phyloP scores from a whole-genome alignment of 1,140 invertebrate genomes.

The Ceratina japonica region DNA sequence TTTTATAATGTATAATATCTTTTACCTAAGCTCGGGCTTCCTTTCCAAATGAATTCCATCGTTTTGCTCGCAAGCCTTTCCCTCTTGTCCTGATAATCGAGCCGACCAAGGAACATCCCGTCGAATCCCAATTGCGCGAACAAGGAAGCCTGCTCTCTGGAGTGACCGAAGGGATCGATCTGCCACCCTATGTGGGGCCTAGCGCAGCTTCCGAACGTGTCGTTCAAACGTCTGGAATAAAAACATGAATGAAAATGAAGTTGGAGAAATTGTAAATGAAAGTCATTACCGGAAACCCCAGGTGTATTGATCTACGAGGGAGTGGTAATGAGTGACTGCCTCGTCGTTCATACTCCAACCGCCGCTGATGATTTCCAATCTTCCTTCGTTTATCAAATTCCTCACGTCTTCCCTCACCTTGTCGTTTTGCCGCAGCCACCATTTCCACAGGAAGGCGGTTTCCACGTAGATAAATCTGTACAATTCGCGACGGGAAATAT shows the following conservation, averaged over 20 bases:
- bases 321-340: constrained; percentile 94
- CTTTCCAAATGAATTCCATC: constrained; percentile 93
- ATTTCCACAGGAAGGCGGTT: constrained; percentile 94
- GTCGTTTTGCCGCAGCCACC: constrained; percentile 90
- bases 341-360: constrained; percentile 98
- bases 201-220: constrained; percentile 91
- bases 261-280: neutral
- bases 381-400: constrained; percentile 85
- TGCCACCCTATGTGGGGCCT: constrained; percentile 93
- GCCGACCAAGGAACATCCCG: constrained; percentile 91
- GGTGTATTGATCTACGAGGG: constrained; percentile 95
- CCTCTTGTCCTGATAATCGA: constrained; percentile 93
- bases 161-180: constrained; percentile 96
- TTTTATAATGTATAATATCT: neutral
- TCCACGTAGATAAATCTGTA: constrained; percentile 88
- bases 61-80: constrained; percentile 82
- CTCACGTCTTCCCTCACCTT: constrained; percentile 80
- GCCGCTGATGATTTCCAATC: constrained; percentile 93
- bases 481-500: too few relatives aligned
- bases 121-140: constrained; percentile 92
- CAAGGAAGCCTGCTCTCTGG: constrained; percentile 91
- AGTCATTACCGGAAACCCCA: constrained; percentile 84
- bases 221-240: constrained; percentile 82
- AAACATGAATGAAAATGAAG: too few relatives aligned
- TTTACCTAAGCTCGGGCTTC: constrained; percentile 84